Evolutionary conservation across 1,140 invertebrate species (phyloP).

Genomic region (Cylas formicarius): DNA sequence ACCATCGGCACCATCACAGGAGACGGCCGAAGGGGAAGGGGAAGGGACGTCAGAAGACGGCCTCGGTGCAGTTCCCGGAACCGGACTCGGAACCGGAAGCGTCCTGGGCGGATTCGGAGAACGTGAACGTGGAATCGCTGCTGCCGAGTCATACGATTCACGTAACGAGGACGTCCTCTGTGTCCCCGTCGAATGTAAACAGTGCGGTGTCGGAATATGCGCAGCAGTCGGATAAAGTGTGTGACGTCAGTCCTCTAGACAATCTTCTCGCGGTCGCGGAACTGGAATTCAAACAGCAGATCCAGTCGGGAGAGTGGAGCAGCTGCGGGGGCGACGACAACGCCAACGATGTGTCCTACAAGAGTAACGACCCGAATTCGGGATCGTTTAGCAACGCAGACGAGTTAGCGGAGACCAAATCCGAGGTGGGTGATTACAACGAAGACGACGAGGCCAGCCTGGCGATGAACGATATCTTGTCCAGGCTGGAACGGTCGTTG

Average conservation of each 20-base stretch:
- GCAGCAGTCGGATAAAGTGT: conserved; percentile 34
- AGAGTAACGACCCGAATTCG: conserved; percentile 3
- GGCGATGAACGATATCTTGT: conserved; percentile 52
- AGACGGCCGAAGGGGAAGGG: conserved; percentile 29
- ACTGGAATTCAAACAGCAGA: conserved; percentile 47
- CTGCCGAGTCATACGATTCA: conserved; percentile 52
- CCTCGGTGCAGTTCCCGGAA: conserved; percentile 22
- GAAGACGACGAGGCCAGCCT: conserved; percentile 54
- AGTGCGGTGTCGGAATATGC: conserved; percentile 26
- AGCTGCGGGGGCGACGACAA: conserved; percentile 13
- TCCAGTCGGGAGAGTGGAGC: conserved; percentile 37
- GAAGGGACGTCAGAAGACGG: conserved; percentile 30
- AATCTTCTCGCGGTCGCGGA: conserved; percentile 52
- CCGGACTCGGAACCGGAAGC: conserved; percentile 23
- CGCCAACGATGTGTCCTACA: background rate
- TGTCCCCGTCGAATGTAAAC: conserved; percentile 33
- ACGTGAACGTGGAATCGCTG: conserved; percentile 52
- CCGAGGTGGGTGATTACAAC: conserved; percentile 39
- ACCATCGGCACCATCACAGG: conserved; percentile 29
- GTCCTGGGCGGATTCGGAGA: conserved; percentile 40
- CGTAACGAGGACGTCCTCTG: conserved; percentile 39
- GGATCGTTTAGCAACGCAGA: conserved; percentile 22
- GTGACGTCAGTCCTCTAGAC: conserved; percentile 46
- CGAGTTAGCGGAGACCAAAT: conserved; percentile 29
- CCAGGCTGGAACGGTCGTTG: conserved; percentile 48